Percentiles rank a stretch among this genome's conserved stretches.
Evolutionary conservation across 2,113 vertebrate species (phyloP).

Genomic region (Ictalurus punctatus): DNA sequence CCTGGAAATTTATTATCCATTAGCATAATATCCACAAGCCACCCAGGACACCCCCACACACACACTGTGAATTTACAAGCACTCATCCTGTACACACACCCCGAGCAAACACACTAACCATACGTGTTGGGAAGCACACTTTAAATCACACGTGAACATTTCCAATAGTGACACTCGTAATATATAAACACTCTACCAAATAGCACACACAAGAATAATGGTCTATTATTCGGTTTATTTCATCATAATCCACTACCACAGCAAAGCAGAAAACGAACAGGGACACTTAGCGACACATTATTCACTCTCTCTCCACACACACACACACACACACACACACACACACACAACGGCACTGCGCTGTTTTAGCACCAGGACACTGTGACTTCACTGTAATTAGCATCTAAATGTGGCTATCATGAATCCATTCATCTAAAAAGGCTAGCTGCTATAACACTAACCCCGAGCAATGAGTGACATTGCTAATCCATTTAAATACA

Average conservation of each 20-base stretch:
- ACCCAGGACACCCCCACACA: slow-evolving; percentile 8
- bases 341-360: not conserved
- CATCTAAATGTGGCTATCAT: not conserved
- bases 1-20: slow-evolving; percentile 35
- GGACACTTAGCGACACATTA: not conserved
- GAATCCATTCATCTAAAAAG: not conserved
- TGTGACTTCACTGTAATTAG: not conserved
- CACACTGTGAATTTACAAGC: not conserved
- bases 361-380: not conserved
- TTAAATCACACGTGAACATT: not conserved
- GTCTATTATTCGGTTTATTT: not conserved
- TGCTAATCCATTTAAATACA: not conserved
- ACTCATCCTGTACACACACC: not conserved
- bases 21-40: slow-evolving; percentile 27
- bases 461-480: not conserved
- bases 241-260: not conserved
- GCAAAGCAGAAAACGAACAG: not conserved
- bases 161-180: not conserved
- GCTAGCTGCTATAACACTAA: not conserved
- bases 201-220: not conserved
- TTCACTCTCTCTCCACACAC: not conserved
- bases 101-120: not conserved
- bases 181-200: not conserved
- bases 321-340: not conserved
- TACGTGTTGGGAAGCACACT: not conserved